Base-by-base conservation (phyloP, 2,797 vertebrate species). In the Odontamblyopus rebecca region DNA sequence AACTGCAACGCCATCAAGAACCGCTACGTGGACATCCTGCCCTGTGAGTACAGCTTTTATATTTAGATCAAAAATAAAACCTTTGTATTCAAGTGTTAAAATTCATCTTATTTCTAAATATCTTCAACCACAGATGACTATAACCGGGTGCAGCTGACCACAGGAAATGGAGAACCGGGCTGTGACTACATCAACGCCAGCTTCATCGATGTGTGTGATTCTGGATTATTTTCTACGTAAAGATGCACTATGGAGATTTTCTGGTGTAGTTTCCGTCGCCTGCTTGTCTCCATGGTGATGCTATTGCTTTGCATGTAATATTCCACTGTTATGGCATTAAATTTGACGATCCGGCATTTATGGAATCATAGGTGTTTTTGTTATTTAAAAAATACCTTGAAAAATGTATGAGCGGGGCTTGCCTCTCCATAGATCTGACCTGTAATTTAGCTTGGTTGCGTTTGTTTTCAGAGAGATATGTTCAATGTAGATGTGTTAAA, bases 101-200 rank as follows among this genome's bases (percentile, higher is more conserved):
- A 57, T 57, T 26, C 0, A 2, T 1, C 4, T 50, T 23, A 50
- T n/a, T 68, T 30, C 18, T 18, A 7, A 38, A 27, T 27, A 50
- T 44, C 13, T 11, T 38, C 30, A 26, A 29, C 5, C 23, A 44
- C 82, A 99, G 98, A 99, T 85, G 98, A 99, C 75, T 89, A 96
- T 41, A 98, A 98, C 78, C 96, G 97, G 19, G 97, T 98, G 32
- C 89, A 91, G 60, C 93, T 99, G 78, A 92, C 92, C 29, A 93
- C 93, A 54, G 87, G 94, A 69, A 92, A 90, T 0, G 94, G 94
- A 77, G 93, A 94, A 1, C 41, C 86, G 35, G 96, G 96, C 64
- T 95, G 95, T 23, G 97, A 97, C 87, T 99, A 99, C 68, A 98
- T 99, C 83, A 99, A 99, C 70, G 97, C 97, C 91, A 99, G 97